These are phyloP conservation scores for Rutpela maculata DNA, from an alignment of 2,888 invertebrate species.

Conservation along the genomic window DNA sequence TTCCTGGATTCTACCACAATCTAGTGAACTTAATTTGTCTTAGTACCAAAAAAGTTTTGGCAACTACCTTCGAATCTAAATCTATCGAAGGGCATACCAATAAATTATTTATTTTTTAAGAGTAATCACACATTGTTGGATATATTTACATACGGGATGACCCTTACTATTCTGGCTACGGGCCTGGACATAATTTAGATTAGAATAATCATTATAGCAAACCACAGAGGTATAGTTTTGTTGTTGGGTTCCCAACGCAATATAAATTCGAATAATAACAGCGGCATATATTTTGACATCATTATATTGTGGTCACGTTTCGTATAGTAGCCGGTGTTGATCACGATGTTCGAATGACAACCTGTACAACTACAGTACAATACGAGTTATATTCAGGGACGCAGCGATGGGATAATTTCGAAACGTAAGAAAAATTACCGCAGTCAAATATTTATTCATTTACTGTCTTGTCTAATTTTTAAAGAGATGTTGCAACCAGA, in stretches of 20 bases:
- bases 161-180: constrained; percentile 36
- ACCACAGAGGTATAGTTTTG: constrained; percentile 63
- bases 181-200: constrained; percentile 55
- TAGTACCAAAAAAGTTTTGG: too few relatives aligned
- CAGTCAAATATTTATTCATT: not conserved
- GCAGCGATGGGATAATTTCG: constrained; percentile 16
- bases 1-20: too few relatives aligned
- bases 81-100: not conserved
- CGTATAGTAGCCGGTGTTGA: constrained; percentile 72
- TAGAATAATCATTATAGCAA: constrained; percentile 64
- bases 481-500: too few relatives aligned
- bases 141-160: constrained; percentile 29
- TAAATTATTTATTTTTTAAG: not conserved
- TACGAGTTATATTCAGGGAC: constrained; percentile 45
- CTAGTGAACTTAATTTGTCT: too few relatives aligned
- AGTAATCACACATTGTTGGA: constrained; percentile 2
- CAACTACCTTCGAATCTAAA: too few relatives aligned
- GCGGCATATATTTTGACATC: constrained; percentile 71
- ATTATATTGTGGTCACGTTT: constrained; percentile 72
- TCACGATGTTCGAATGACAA: constrained; percentile 70
- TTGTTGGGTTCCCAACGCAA: constrained; percentile 62
- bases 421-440: constrained; percentile 1
- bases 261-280: constrained; percentile 65
- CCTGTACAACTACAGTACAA: constrained; percentile 55
- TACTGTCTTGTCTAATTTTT: too few relatives aligned